Percentiles rank a stretch among this genome's conserved stretches.
These are phyloP conservation scores for Sepioteuthis lessoniana DNA, from an alignment of 2,888 invertebrate species.

Conservation along the genomic window DNA sequence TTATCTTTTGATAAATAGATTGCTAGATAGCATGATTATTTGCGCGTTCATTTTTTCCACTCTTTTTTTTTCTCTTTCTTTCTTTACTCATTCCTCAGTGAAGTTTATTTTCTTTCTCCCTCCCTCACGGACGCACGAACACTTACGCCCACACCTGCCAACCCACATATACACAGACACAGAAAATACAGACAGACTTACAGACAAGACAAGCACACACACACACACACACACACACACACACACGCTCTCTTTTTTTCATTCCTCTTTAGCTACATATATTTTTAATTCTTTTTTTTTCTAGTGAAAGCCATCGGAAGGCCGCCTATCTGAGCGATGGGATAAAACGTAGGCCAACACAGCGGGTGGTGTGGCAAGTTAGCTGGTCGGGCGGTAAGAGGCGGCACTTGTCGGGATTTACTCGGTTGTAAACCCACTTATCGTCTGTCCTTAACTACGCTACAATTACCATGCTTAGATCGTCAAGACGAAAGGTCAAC, in stretches of 20 bases:
- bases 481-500: neutral
- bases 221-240: too few species aligned
- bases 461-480: neutral
- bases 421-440: conserved; percentile 1
- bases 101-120: too few species aligned
- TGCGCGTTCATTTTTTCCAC: neutral
- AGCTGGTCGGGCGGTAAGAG: neutral
- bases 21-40: too few species aligned
- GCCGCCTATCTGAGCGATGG: neutral
- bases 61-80: neutral
- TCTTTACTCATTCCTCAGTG: too few species aligned
- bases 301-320: neutral
- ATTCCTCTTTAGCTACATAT: neutral
- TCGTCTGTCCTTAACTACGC: neutral
- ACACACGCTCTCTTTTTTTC: too few species aligned
- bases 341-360: neutral
- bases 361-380: neutral
- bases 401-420: conserved; percentile 33
- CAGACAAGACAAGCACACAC: too few species aligned
- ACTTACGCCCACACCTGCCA: too few species aligned
- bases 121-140: too few species aligned
- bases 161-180: too few species aligned
- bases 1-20: too few species aligned
- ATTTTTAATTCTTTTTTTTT: neutral
- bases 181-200: too few species aligned